Evolutionary conservation across 2,888 invertebrate genomes (phyloP).

Genomic region (Apodemia mormo): DNA sequence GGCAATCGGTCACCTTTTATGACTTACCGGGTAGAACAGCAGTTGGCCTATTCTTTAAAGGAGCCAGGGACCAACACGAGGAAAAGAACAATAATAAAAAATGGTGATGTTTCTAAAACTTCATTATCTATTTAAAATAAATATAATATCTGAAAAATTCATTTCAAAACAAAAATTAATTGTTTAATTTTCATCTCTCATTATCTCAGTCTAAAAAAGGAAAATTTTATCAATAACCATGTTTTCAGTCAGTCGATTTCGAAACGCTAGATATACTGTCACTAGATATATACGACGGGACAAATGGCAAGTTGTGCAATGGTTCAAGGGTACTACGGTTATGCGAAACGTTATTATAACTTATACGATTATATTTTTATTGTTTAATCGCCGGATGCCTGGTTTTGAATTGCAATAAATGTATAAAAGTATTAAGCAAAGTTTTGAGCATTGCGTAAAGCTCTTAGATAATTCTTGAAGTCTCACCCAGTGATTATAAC

Average conservation of each 20-base stretch:
- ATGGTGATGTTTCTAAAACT: no score
- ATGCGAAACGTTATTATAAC: constrained; percentile 21
- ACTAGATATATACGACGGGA: constrained; percentile 11
- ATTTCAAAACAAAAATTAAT: background rate
- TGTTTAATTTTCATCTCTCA: background rate
- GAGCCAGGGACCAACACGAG: no score
- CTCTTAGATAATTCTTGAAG: background rate
- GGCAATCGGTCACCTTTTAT: no score
- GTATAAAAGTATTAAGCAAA: constrained; percentile 11
- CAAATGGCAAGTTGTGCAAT: constrained; percentile 51
- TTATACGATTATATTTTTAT: constrained; percentile 17
- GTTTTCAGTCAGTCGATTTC: background rate
- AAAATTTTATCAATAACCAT: constrained; percentile 3
- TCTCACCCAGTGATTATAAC: background rate
- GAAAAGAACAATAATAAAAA: no score
- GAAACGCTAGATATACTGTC: constrained; percentile 11
- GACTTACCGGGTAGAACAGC: no score
- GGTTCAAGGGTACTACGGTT: constrained; percentile 65
- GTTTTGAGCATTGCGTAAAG: background rate
- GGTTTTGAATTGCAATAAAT: constrained; percentile 7
- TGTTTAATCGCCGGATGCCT: constrained; percentile 15
- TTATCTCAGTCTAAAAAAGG: background rate
- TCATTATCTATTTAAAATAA: background rate
- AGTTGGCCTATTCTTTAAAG: no score
- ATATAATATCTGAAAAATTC: background rate